Evolutionary conservation across 2,797 vertebrate species (phyloP).

Genomic region (Danio kyathit): DNA sequence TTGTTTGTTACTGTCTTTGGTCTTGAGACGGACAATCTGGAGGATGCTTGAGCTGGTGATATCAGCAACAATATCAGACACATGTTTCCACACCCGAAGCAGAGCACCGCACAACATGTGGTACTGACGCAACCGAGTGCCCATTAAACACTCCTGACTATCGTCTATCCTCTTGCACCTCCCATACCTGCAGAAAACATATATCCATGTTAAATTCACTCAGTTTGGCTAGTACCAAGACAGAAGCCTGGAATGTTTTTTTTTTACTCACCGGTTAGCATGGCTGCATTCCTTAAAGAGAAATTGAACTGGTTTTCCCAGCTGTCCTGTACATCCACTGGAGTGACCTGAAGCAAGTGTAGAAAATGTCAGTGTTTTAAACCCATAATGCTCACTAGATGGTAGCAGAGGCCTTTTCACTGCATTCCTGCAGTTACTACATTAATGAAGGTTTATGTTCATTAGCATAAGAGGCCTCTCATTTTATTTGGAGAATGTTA

Average conservation of each 20-base stretch:
- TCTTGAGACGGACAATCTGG: conserved; percentile 97
- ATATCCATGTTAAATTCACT: not conserved
- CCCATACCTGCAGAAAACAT: conserved; percentile 82
- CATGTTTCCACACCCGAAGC: conserved; percentile 93
- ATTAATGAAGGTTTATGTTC: not conserved
- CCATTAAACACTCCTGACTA: conserved; percentile 91
- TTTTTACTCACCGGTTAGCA: conserved; percentile 85
- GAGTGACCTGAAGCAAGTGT: conserved; percentile 79
- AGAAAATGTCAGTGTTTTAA: not conserved
- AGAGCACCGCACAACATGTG: conserved; percentile 96
- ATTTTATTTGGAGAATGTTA: not conserved
- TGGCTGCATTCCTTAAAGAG: conserved; percentile 92
- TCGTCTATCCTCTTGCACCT: conserved; percentile 91
- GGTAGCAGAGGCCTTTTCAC: conserved; percentile 9
- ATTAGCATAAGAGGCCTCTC: too few species aligned
- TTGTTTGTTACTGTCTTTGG: conserved; percentile 97
- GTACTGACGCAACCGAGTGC: conserved; percentile 94
- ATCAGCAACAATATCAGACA: conserved; percentile 91
- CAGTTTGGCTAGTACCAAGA: not conserved
- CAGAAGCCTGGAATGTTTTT: not conserved
- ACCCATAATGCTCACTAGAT: conserved; percentile 9
- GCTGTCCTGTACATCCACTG: conserved; percentile 86
- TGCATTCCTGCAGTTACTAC: not conserved
- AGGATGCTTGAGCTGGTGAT: conserved; percentile 93
- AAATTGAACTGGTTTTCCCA: conserved; percentile 92